Percentiles rank a stretch among this genome's conserved stretches.
These are phyloP conservation scores for Dyspetes luteomarginatus DNA, from an alignment of 2,888 invertebrate genomes.

Conservation along the genomic window DNA sequence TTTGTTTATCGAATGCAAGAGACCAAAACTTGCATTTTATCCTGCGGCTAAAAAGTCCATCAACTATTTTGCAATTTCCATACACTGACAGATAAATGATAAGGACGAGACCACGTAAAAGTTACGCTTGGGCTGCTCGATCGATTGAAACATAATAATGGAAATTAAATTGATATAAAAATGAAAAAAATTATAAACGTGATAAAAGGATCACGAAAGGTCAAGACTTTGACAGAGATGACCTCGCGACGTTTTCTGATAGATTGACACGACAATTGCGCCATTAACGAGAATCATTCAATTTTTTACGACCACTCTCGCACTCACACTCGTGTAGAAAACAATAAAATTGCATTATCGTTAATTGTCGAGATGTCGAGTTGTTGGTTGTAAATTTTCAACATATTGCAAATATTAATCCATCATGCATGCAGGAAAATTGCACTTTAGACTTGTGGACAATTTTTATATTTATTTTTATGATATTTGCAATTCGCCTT, in stretches of 20 bases:
- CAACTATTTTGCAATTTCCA: too few species aligned
- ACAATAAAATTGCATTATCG: conserved; percentile 22
- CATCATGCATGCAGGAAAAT: conserved; percentile 10
- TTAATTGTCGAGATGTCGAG: conserved; percentile 46
- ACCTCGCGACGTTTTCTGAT: conserved; percentile 46
- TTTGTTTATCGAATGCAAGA: too few species aligned
- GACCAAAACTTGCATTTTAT: too few species aligned
- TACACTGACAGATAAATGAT: too few species aligned
- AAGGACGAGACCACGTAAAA: conserved; percentile 37
- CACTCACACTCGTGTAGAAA: conserved; percentile 25
- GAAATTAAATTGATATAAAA: conserved; percentile 15
- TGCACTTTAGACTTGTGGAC: not conserved
- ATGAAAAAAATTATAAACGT: conserved; percentile 29
- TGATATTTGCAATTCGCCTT: conserved; percentile 23
- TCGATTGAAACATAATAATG: conserved; percentile 48
- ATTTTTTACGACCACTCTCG: conserved; percentile 38
- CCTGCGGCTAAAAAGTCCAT: too few species aligned
- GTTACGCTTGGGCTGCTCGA: conserved; percentile 3
- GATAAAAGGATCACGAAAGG: conserved; percentile 57
- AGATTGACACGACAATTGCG: conserved; percentile 42
- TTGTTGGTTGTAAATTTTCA: too few species aligned
- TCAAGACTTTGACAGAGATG: conserved; percentile 59
- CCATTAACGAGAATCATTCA: conserved; percentile 56
- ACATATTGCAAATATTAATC: not conserved
- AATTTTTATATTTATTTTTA: not conserved